Evolutionary conservation across 1,140 invertebrate species (phyloP).

Genomic region (Lithobius niger): DNA sequence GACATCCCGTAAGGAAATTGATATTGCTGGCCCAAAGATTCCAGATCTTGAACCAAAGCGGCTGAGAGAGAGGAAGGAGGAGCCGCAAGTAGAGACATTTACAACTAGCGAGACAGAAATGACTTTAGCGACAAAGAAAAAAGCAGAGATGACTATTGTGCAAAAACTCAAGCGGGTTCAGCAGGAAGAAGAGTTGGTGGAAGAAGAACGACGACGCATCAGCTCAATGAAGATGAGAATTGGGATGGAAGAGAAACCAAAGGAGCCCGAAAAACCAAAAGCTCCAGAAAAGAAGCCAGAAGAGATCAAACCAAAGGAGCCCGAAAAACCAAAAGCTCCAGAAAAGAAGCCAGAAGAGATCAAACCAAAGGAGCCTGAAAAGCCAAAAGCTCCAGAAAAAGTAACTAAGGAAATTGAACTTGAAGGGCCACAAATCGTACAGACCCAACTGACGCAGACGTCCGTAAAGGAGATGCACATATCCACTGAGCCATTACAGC

Average conservation of each 20-base stretch:
- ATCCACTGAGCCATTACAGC: neutral
- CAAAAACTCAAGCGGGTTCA: conserved; percentile 1
- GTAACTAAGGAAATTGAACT: neutral
- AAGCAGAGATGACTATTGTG: neutral
- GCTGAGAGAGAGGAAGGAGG: no score
- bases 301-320: conserved; percentile 2
- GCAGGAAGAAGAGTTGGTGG: conserved; percentile 4
- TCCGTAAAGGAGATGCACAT: neutral
- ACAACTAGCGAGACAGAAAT: neutral
- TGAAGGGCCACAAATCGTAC: conserved; percentile 4
- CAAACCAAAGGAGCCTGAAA: conserved; percentile 7
- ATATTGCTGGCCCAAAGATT: no score
- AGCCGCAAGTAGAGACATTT: neutral
- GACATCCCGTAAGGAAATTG: no score
- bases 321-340: conserved; percentile 3
- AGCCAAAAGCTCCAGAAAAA: neutral
- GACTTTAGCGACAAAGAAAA: no score
- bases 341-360: neutral
- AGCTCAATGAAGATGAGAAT: neutral
- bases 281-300: neutral
- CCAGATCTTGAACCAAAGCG: no score
- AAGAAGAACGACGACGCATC: neutral
- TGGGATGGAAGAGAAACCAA: neutral
- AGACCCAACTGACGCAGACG: neutral
- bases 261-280: neutral